phyloP scores from a whole-genome alignment of 64 coral and sea anemone species.

The Pocillopora damicornis region DNA sequence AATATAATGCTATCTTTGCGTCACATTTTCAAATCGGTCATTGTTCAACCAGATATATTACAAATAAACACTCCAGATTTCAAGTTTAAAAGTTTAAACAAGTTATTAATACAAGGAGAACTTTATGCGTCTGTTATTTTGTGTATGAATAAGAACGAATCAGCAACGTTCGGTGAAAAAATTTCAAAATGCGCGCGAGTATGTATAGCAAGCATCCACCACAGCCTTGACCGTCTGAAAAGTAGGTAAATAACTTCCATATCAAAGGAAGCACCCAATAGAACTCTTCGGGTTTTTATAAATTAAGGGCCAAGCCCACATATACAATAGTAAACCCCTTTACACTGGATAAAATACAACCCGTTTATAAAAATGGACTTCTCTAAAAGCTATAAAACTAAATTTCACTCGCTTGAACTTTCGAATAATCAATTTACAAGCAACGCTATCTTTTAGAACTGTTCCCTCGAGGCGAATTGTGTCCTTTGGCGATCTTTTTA shows the following conservation, averaged over 20 bases:
- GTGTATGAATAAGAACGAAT: conserved; percentile 1
- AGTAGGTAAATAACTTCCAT: conserved; percentile 8
- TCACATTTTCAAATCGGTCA: conserved; percentile 2
- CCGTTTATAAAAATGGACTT: neutral
- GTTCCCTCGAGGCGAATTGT: conserved; percentile 6
- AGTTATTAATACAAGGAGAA: neutral
- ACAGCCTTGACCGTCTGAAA: neutral
- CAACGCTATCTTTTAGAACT: conserved; percentile 20
- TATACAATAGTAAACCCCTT: neutral
- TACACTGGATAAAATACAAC: conserved; percentile 17
- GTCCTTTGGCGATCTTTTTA: conserved; percentile 62
- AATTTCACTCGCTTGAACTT: neutral
- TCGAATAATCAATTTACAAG: conserved; percentile 1
- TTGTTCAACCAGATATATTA: neutral
- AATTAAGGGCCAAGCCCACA: conserved; percentile 17
- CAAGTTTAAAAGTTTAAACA: neutral
- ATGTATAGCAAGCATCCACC: neutral
- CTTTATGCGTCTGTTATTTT: neutral
- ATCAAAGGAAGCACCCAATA: neutral
- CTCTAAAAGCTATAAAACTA: conserved; percentile 45
- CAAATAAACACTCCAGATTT: neutral
- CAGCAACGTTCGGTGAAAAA: neutral
- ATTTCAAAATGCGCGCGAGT: neutral
- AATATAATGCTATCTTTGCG: neutral
- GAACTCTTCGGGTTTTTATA: neutral